Conservation (phyloP, 2,797 vertebrate species). For the Lepilemur ruficaudatus region DNA sequence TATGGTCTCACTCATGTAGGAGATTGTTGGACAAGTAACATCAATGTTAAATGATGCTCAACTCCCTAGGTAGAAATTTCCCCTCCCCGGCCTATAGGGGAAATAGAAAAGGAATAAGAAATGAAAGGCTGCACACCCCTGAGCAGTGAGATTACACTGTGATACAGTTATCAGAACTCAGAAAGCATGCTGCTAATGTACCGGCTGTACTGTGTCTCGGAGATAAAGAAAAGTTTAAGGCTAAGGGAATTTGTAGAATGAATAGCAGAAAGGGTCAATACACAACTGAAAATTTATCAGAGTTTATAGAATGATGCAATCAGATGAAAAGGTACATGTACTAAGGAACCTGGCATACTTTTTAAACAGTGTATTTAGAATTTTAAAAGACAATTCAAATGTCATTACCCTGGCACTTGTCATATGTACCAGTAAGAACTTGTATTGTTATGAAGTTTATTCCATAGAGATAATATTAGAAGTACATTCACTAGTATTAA, state of each 20-base stretch:
- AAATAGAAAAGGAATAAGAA: slow-evolving; percentile 80
- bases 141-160: slow-evolving; percentile 76
- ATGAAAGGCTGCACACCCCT: slow-evolving; percentile 74
- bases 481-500: neutral
- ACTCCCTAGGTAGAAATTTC: slow-evolving; percentile 73
- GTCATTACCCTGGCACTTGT: neutral
- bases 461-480: neutral
- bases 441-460: neutral
- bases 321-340: slow-evolving; percentile 39
- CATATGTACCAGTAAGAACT: neutral
- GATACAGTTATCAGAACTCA: slow-evolving; percentile 75
- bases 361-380: slow-evolving; percentile 36
- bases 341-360: slow-evolving; percentile 16
- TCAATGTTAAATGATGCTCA: slow-evolving; percentile 73
- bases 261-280: slow-evolving; percentile 58
- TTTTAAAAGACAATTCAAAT: slow-evolving; percentile 55
- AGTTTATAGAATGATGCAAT: slow-evolving; percentile 40
- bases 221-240: slow-evolving; percentile 76
- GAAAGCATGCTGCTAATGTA: slow-evolving; percentile 67
- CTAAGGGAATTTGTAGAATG: slow-evolving; percentile 72
- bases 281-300: slow-evolving; percentile 51
- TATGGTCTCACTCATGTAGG: slow-evolving; percentile 49
- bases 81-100: slow-evolving; percentile 62
- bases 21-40: slow-evolving; percentile 65
- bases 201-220: slow-evolving; percentile 59